Base-by-base conservation (phyloP, 2,113 vertebrate genomes). In the Dipodomys spectabilis region DNA sequence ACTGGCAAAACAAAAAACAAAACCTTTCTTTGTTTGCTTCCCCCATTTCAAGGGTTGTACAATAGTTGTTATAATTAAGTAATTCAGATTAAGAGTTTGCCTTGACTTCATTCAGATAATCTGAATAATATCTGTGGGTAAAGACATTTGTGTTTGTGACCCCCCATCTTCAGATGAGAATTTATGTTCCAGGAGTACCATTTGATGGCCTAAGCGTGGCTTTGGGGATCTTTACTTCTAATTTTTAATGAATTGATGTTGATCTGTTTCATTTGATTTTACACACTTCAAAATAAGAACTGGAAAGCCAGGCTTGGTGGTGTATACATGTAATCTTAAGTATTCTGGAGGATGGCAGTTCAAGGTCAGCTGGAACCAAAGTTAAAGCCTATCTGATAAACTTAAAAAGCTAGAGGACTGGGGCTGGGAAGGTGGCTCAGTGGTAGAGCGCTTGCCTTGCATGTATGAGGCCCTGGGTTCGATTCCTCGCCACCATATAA, bases 41-140 rank as follows among this genome's bases (percentile, higher is more conserved):
- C 25, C 86, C 0, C 80, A 0, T 3, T 35, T 28, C 35, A 80
- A n/a, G 19, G n/a, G 57, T 90, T 64, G 13, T 57, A 75, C 5
- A 30, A 44, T 90, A 62, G 68, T 86, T 88, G 93, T 90, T 91
- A 94, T 30, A 65, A 10, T 88, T 68, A 74, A 74, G 57, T 86
- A 81, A 93, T 72, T 90, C 72, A 94, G 73, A 81, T 71, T n/a
- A 87, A 86, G 30, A 62, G 23, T 20, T 75, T 67, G 11, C 22
- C 30, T 83, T 93, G 32, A 22, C 68, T 60, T 91, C 65, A 65
- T 86, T 57, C 3, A 45, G 28, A 11, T 75, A 49, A 57, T 5
- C 2, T 57, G 53, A 57, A 57, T 67, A 53, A 32, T 27, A 32
- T 71, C 82, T 86, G 53, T 73, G 74, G 45, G 28, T 85, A 77